Base-by-base conservation (phyloP, 2,797 vertebrate genomes). In the Danio jaintianensis region DNA sequence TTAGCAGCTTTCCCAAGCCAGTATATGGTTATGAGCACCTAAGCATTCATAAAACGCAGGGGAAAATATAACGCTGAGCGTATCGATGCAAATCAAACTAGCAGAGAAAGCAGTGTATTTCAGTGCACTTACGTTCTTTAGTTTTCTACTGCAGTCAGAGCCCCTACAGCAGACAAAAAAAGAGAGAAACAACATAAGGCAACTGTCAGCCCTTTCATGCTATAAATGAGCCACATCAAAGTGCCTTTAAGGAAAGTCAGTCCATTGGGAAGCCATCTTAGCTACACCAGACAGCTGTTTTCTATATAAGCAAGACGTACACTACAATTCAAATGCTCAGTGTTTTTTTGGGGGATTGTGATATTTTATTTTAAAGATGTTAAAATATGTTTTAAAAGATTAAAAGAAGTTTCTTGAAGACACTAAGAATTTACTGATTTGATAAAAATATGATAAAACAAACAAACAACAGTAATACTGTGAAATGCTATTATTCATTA, bases 11-110 rank as follows among this genome's bases (percentile, higher is more conserved):
- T 99, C 47, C 97, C 98, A 70, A 99, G 93, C 98, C 98, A 99
- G 89, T 98, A 99, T 88, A 99, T 94, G 62, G 98, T 99, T 87
- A 98, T 96, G 91, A 99, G 91, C 68, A 99, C 97, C 98, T 99
- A 90, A 78, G 83, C 74, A 68, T 81, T 90, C 22, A 86, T 42
- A 70, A 62, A 36, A 69, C 10, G 56, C 38, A 43, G 8, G 13
- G 2, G 45, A 66, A 38, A 62, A 48, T 29, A 56, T 1, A n/a
- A 20, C 18, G 1, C 58, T 7, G 70, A 6, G 9, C 12, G 22
- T 22, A 50, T 11, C 45, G 53, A 53, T 6, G 15, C n/a, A 48
- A 55, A 62, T 22, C 40, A 52, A n/a, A 68, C 4, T 45, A 22
- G 11, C 45, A 7, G 45, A 47, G 47, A 47, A 4, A 45, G 4